phyloP scores from a whole-genome alignment of 2,888 invertebrate species.

The Halocaridina rubra region DNA sequence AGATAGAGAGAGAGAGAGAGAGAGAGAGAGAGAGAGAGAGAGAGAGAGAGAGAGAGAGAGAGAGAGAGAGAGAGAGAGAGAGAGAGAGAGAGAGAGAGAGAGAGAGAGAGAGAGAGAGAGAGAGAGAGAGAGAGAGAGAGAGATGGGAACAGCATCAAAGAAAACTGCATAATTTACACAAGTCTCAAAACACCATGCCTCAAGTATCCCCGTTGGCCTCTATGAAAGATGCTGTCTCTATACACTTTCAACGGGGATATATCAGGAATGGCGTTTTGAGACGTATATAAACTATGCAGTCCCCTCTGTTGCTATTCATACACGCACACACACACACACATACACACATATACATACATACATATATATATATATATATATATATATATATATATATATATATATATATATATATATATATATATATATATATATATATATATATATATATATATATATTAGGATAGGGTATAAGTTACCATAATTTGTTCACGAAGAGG shows the following conservation, averaged over 20 bases:
- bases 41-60: background rate
- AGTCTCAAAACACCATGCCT: too few relatives aligned
- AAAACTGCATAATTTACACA: too few relatives aligned
- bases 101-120: background rate
- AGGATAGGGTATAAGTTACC: too few relatives aligned
- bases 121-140: background rate
- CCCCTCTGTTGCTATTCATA: too few relatives aligned
- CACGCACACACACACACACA: background rate
- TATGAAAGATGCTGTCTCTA: too few relatives aligned
- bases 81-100: background rate
- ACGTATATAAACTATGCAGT: too few relatives aligned
- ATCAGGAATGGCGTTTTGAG: too few relatives aligned
- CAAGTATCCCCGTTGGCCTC: too few relatives aligned
- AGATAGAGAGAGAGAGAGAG: background rate
- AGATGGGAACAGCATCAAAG: background rate
- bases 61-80: background rate
- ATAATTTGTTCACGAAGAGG: too few relatives aligned
- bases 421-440: background rate
- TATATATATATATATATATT: background rate
- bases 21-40: background rate
- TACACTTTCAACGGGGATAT: too few relatives aligned
- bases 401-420: background rate
- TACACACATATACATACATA: background rate
- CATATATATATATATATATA: background rate
- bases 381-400: background rate